A percentile compares a stretch with the other conserved stretches of the same genome.
Evolutionary conservation across 2,797 vertebrate genomes (phyloP).

Genomic region (Hyperoplus immaculatus): DNA sequence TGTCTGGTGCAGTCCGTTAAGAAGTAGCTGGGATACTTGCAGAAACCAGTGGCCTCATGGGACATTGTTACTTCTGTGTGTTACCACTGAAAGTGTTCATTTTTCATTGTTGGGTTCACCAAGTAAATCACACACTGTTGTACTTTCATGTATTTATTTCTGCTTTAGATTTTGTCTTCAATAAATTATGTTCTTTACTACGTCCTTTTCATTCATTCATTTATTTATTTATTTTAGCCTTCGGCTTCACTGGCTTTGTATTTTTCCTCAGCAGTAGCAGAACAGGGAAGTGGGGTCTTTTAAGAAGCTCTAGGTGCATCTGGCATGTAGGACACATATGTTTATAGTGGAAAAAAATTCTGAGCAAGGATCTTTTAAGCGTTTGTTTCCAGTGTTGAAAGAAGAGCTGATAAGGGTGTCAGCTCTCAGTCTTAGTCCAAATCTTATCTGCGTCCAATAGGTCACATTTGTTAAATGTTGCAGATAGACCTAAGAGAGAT

Average conservation of each 20-base stretch:
- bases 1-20: conserved; percentile 25
- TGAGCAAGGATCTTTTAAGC: not conserved
- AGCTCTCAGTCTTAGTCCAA: not conserved
- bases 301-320: not conserved
- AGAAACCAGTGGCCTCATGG: conserved; percentile 57
- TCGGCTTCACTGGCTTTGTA: not conserved
- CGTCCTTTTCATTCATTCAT: conserved; percentile 24
- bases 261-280: not conserved
- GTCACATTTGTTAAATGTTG: conserved; percentile 3
- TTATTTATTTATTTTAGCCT: not conserved
- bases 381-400: conserved; percentile 10
- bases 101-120: conserved; percentile 67
- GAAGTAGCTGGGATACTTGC: conserved; percentile 70
- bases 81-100: conserved; percentile 77
- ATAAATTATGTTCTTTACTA: conserved; percentile 86
- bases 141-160: conserved; percentile 85
- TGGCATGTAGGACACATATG: not conserved
- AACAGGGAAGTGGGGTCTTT: not conserved
- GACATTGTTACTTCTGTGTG: conserved; percentile 66
- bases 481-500: conserved; percentile 17
- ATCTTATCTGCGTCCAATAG: not conserved
- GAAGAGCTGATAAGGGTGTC: not conserved
- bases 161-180: conserved; percentile 83
- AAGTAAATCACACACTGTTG: conserved; percentile 69
- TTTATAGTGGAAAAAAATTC: not conserved